Conservation (phyloP, 2,888 invertebrate species). For the Linhomoeus sp. region DNA sequence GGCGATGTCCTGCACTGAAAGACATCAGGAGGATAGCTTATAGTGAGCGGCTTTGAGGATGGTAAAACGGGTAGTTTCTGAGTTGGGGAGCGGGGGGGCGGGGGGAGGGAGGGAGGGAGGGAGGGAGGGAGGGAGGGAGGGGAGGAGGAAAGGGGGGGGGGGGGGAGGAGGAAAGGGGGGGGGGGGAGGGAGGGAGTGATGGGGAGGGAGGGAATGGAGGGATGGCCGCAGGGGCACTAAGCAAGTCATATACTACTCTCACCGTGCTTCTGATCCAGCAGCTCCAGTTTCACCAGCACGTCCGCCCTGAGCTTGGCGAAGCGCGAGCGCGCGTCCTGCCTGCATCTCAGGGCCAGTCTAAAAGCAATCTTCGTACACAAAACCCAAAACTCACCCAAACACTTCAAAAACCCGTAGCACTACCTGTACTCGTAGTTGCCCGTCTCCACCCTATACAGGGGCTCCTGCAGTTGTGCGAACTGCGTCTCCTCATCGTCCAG, state of each 20-base stretch:
- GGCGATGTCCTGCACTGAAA: conserved; percentile 64
- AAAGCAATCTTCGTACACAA: conserved; percentile 9
- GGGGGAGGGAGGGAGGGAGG: too few species aligned
- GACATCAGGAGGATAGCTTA: neutral
- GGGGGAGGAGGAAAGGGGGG: too few species aligned
- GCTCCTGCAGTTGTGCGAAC: conserved; percentile 51
- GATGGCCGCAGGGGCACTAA: too few species aligned
- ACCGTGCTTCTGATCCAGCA: conserved; percentile 88
- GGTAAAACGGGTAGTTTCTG: too few species aligned
- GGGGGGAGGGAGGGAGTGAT: too few species aligned
- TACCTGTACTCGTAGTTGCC: conserved; percentile 94
- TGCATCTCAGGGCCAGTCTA: conserved; percentile 72
- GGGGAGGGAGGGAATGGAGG: too few species aligned
- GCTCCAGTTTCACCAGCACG: conserved; percentile 78
- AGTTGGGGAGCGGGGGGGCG: too few species aligned
- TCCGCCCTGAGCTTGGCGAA: conserved; percentile 53
- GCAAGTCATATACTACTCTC: too few species aligned
- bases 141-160: too few species aligned
- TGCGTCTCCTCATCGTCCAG: conserved; percentile 69
- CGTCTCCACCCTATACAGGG: conserved; percentile 87
- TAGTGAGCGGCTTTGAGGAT: neutral
- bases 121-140: too few species aligned
- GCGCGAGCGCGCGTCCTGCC: conserved; percentile 71
- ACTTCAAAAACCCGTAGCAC: neutral
- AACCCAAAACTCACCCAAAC: neutral